Percentiles rank a stretch among this genome's conserved stretches.
These are phyloP conservation scores for Phacellophora camtschatica DNA, from an alignment of 30 jellyfish, hydroid and myxozoan genomes.

Conservation along the genomic window DNA sequence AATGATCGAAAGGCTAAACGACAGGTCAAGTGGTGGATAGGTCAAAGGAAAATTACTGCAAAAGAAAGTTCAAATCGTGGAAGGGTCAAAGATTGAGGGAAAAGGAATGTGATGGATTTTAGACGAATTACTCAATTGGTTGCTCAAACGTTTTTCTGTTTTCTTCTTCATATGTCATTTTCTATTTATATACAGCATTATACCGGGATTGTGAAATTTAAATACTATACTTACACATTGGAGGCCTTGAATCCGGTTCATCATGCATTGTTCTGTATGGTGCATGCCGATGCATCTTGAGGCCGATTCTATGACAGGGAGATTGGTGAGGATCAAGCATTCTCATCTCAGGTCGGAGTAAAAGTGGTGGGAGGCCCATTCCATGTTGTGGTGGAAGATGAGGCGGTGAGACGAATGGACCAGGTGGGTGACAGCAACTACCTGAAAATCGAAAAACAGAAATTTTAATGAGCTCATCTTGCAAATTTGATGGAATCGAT, in stretches of 20 bases:
- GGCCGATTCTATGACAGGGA: constrained; percentile 53
- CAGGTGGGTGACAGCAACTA: constrained; percentile 77
- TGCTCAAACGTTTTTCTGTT: no score
- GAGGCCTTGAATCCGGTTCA: constrained; percentile 50
- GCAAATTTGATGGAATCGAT: no score
- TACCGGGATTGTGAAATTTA: no score
- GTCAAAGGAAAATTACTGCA: no score
- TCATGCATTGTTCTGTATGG: constrained; percentile 60
- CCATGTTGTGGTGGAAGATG: constrained; percentile 52
- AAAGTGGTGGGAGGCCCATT: constrained; percentile 51
- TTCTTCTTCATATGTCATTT: neutral
- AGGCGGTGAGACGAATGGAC: constrained; percentile 52
- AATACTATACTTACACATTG: constrained; percentile 31
- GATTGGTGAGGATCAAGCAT: constrained; percentile 73
- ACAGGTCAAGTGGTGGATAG: neutral
- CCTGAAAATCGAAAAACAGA: no score
- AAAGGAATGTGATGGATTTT: no score
- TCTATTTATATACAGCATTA: neutral
- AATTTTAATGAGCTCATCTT: no score
- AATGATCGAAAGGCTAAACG: neutral
- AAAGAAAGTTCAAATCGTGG: no score
- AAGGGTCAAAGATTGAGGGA: no score
- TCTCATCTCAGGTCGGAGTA: constrained; percentile 64
- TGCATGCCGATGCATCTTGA: constrained; percentile 68
- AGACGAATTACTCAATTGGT: no score